Evolutionary conservation across 2,888 invertebrate species (phyloP).

Genomic region (Hypselothyrea guttata): DNA sequence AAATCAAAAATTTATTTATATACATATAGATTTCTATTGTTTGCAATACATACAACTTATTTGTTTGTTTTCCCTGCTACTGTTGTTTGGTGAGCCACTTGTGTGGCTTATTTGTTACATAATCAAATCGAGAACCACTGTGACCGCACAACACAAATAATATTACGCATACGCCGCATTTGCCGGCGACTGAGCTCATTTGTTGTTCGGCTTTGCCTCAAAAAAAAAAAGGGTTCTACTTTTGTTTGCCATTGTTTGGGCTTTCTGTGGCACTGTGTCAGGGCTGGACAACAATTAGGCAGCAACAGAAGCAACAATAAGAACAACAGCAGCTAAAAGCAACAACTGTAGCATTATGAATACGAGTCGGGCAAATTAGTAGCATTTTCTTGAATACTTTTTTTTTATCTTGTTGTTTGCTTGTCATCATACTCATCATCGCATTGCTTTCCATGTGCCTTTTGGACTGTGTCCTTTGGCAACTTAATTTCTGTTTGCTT

Average conservation of each 20-base stretch:
- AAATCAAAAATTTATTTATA: conserved; percentile 64
- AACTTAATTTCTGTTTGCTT: conserved; percentile 63
- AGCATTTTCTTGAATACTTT: conserved; percentile 33
- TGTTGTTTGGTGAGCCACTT: conserved; percentile 55
- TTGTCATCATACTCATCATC: conserved; percentile 48
- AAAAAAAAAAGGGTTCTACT: conserved; percentile 37
- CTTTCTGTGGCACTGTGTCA: conserved; percentile 66
- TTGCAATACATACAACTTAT: conserved; percentile 25
- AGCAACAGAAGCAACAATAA: conserved; percentile 32
- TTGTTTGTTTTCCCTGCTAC: conserved; percentile 20
- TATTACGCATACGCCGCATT: conserved; percentile 70
- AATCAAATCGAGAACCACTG: conserved; percentile 65
- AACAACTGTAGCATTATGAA: conserved; percentile 35
- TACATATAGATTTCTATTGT: conserved; percentile 40
- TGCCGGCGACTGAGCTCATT: conserved; percentile 49
- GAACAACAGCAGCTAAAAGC: conserved; percentile 9
- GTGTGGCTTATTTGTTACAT: conserved; percentile 69
- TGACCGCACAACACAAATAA: conserved; percentile 59
- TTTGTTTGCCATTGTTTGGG: conserved; percentile 41
- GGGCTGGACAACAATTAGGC: conserved; percentile 74
- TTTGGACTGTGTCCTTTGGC: conserved; percentile 45
- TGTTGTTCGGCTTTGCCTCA: conserved; percentile 32
- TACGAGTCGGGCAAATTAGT: conserved; percentile 61
- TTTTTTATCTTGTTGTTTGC: conserved; percentile 8
- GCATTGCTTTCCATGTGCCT: conserved; percentile 51